phyloP scores from a whole-genome alignment of 2,113 vertebrate genomes.

The Acinonyx jubatus region DNA sequence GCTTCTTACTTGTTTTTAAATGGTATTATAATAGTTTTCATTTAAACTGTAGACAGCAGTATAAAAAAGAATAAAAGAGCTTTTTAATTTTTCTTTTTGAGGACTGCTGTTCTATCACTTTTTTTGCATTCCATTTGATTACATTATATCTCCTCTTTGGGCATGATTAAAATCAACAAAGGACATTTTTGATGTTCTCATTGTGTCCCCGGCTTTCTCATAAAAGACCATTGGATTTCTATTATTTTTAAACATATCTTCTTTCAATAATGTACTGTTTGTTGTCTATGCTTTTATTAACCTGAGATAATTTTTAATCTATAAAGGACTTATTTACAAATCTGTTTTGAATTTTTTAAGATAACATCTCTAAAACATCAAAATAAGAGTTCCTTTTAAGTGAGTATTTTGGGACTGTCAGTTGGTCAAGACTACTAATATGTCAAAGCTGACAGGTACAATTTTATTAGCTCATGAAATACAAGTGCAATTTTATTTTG shows the following conservation, averaged over 20 bases:
- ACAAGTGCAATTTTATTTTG: slow-evolving; percentile 70
- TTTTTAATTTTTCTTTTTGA: slow-evolving; percentile 22
- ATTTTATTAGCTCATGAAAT: slow-evolving; percentile 79
- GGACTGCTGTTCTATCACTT: background rate
- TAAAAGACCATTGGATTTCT: background rate
- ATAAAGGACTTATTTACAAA: slow-evolving; percentile 6
- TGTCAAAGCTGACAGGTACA: slow-evolving; percentile 79
- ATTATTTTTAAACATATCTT: background rate
- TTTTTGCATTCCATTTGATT: background rate
- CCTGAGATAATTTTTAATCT: slow-evolving; percentile 32
- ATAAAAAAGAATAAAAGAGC: background rate
- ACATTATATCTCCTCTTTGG: slow-evolving; percentile 16
- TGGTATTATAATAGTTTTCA: background rate
- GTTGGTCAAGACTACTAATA: slow-evolving; percentile 78
- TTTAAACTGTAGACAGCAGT: slow-evolving; percentile 1
- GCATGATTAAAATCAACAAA: slow-evolving; percentile 47
- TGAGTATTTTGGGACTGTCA: slow-evolving; percentile 62
- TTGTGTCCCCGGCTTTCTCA: slow-evolving; percentile 1
- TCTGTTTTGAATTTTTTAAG: slow-evolving; percentile 54
- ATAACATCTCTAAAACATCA: slow-evolving; percentile 47
- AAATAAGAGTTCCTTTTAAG: slow-evolving; percentile 59
- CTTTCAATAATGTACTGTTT: slow-evolving; percentile 14
- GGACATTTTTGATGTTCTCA: background rate
- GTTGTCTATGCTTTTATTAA: slow-evolving; percentile 24
- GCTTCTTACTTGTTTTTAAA: slow-evolving; percentile 32